phyloP scores from a whole-genome alignment of 2,888 invertebrate species.

The Euclidia mi region DNA sequence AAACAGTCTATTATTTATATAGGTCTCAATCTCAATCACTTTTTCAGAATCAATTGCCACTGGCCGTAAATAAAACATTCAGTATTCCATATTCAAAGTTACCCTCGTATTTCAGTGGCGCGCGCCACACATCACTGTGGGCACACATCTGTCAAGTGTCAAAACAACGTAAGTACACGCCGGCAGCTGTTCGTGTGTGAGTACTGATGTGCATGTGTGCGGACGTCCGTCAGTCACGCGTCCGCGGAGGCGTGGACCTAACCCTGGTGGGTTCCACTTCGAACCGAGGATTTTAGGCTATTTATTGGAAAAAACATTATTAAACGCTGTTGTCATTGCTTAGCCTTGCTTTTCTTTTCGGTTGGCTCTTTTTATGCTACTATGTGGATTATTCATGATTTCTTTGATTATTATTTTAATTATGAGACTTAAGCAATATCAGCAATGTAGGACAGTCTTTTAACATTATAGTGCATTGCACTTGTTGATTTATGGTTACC shows the following conservation, averaged over 20 bases:
- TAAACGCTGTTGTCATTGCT: no score
- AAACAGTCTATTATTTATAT: no score
- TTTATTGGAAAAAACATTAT: not conserved
- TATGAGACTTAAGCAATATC: no score
- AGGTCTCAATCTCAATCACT: no score
- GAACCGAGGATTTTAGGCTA: conserved; percentile 13
- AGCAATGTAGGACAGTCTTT: no score
- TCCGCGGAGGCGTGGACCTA: conserved; percentile 71
- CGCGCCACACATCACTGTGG: conserved; percentile 51
- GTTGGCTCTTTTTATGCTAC: no score
- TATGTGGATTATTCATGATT: no score
- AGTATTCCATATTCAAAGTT: conserved; percentile 56
- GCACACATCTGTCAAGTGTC: conserved; percentile 59
- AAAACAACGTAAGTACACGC: conserved; percentile 35
- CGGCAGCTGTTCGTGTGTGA: conserved; percentile 39
- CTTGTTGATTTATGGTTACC: no score
- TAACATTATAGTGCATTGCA: no score
- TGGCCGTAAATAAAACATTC: conserved; percentile 52
- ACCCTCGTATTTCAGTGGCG: conserved; percentile 49
- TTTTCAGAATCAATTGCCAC: conserved; percentile 45
- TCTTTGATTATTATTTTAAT: no score
- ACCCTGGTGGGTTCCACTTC: conserved; percentile 53
- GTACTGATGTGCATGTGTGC: conserved; percentile 57
- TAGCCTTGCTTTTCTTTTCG: no score
- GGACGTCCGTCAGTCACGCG: conserved; percentile 80